phyloP scores from a whole-genome alignment of 2,888 invertebrate genomes.

The Platycnemis pennipes region DNA sequence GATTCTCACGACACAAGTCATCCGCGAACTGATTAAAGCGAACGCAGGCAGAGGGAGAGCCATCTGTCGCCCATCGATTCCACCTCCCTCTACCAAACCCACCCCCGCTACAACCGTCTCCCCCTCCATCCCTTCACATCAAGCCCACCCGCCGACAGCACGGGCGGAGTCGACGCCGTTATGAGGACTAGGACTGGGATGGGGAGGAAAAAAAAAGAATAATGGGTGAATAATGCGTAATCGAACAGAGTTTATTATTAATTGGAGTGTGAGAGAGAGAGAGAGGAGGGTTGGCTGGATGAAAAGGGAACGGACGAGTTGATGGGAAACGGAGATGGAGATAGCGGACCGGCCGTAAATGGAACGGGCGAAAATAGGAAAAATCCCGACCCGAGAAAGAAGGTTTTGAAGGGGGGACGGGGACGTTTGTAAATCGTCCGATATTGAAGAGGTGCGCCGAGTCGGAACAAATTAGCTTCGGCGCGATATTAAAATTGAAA shows the following conservation, averaged over 20 bases:
- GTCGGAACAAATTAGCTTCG: constrained; percentile 36
- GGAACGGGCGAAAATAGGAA: constrained; percentile 37
- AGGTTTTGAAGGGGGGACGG: not conserved
- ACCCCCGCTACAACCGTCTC: not conserved
- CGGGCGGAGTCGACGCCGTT: not conserved
- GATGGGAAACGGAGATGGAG: not conserved
- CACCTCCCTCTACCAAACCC: not conserved
- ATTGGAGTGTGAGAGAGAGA: not conserved
- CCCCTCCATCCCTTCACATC: not conserved
- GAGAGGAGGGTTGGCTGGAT: not conserved
- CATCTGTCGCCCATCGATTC: constrained; percentile 57
- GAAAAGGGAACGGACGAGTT: not conserved
- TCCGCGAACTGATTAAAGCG: constrained; percentile 47
- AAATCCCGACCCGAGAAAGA: not conserved
- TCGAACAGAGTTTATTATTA: constrained; percentile 58
- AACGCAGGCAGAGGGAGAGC: not conserved
- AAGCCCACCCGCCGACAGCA: not conserved
- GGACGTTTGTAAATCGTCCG: not conserved
- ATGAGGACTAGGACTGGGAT: not conserved
- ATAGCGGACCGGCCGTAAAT: not conserved
- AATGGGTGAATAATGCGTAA: constrained; percentile 50
- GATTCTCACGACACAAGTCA: constrained; percentile 33
- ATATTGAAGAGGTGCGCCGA: constrained; percentile 31
- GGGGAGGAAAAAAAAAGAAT: constrained; percentile 34
- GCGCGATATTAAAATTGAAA: constrained; percentile 36